A percentile compares a stretch with the other conserved stretches of the same genome.
These are phyloP conservation scores for Drosophila subquinaria DNA, from an alignment of 2,888 invertebrate genomes.

Conservation along the genomic window DNA sequence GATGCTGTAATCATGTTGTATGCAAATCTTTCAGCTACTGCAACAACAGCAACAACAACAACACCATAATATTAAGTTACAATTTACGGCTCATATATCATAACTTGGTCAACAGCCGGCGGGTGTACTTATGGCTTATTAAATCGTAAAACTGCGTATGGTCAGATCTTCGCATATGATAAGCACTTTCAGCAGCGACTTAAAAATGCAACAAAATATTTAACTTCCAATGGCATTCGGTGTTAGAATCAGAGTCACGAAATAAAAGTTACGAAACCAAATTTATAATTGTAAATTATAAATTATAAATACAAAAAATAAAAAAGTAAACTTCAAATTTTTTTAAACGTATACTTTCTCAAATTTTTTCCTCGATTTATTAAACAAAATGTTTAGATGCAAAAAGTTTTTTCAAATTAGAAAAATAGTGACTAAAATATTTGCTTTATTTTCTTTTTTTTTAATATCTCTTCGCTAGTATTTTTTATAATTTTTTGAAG, in stretches of 20 bases:
- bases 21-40: slow-evolving; percentile 71
- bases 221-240: neutral
- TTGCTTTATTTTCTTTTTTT: too few species aligned
- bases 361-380: too few species aligned
- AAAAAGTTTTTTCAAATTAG: too few species aligned
- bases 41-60: slow-evolving; percentile 20
- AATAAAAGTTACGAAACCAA: too few species aligned
- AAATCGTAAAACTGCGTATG: slow-evolving; percentile 66
- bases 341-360: too few species aligned
- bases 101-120: slow-evolving; percentile 66
- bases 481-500: too few species aligned
- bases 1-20: slow-evolving; percentile 79
- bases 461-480: too few species aligned
- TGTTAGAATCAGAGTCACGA: neutral
- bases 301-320: too few species aligned
- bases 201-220: slow-evolving; percentile 12
- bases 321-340: too few species aligned
- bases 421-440: too few species aligned
- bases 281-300: too few species aligned
- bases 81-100: slow-evolving; percentile 80
- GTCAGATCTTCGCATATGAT: slow-evolving; percentile 42
- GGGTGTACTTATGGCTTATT: slow-evolving; percentile 66
- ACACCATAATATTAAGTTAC: slow-evolving; percentile 67
- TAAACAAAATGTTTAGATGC: too few species aligned
- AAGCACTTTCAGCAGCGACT: slow-evolving; percentile 21